Evolutionary conservation across 2,888 invertebrate species (phyloP), one percentile per base, ranked within the genome.

Genomic region (Tetropium fuscum): DNA sequence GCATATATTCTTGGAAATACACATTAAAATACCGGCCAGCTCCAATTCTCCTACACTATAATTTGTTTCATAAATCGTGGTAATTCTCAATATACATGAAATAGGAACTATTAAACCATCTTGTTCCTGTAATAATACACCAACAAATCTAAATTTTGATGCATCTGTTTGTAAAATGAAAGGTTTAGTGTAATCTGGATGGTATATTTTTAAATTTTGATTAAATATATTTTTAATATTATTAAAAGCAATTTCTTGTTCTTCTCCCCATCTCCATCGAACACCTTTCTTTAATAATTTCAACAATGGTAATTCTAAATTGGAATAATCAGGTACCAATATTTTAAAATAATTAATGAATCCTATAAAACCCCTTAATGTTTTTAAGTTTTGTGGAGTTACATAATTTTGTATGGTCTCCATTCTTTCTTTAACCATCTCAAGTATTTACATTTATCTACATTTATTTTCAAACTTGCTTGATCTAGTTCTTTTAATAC

Each of bases 381-480:
- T 38, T 19, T 58, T 58, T 36, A 58, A 27, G 27, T 43, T 51
- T 8, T 18, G n/a, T 19, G 44, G 43, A 51, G 27, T 44, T 10
- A 13, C 18, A 44, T 49, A 58, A 10, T 51, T 32, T 51, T 36
- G 15, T 11, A 58, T 58, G 10, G 18, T 15, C 25, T 43, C 10
- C 25, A 58, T 11, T 36, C 45, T 32, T 1, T 51, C 44, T 34
- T 20, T 19, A 25, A 51, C 44, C 36, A 51, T 49, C 25, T 43
- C 10, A n/a, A 57, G 20, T 6, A 56, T 48, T 48, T 10, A n/a
- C 48, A 56, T 41, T 56, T 56, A 30, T 30, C 36, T 22, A 44
- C 15, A 27, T 54, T 44, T 10, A 54, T 6, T 54, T 54, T 54
- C 13, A 56, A 32, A 15, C 56, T 48, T 11, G 5, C 27, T 7